Conservation (phyloP, 2,888 invertebrate species). For the Alcis repandata region DNA sequence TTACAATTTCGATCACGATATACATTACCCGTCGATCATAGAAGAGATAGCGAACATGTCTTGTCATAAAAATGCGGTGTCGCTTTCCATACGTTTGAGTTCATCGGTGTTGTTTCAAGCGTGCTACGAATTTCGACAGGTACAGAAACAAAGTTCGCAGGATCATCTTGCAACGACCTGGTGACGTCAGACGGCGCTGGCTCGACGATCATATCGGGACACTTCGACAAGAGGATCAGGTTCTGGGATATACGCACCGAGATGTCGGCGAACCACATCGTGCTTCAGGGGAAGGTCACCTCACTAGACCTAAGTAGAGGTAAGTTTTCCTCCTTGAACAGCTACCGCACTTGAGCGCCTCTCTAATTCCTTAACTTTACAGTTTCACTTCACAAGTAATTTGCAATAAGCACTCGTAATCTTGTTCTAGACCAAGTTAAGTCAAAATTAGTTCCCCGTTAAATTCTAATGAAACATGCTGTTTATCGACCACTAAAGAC, state of each 20-base stretch:
- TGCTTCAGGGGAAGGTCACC: slow-evolving; percentile 97
- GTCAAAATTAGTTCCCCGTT: slow-evolving; percentile 6
- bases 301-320: slow-evolving; percentile 97
- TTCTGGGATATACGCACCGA: slow-evolving; percentile 99
- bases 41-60: slow-evolving; percentile 22
- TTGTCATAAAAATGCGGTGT: slow-evolving; percentile 26
- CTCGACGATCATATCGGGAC: slow-evolving; percentile 97
- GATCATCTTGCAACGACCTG: slow-evolving; percentile 98
- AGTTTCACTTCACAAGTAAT: neutral
- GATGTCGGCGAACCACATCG: slow-evolving; percentile 93
- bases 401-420: slow-evolving; percentile 2
- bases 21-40: slow-evolving; percentile 20
- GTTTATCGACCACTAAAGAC: slow-evolving; percentile 5
- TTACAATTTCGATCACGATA: slow-evolving; percentile 19
- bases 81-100: slow-evolving; percentile 20
- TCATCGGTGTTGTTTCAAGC: slow-evolving; percentile 37
- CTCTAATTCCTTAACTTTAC: neutral
- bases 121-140: slow-evolving; percentile 78
- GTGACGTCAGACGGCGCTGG: slow-evolving; percentile 96
- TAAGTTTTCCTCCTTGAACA: slow-evolving; percentile 62
- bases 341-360: neutral
- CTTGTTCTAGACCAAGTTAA: neutral
- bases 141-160: slow-evolving; percentile 97
- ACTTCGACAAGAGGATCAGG: slow-evolving; percentile 98
- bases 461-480: slow-evolving; percentile 11